Evolutionary conservation across 2,888 invertebrate genomes (phyloP), one percentile per base, ranked within the genome.

Genomic region (Spialia ferax): DNA sequence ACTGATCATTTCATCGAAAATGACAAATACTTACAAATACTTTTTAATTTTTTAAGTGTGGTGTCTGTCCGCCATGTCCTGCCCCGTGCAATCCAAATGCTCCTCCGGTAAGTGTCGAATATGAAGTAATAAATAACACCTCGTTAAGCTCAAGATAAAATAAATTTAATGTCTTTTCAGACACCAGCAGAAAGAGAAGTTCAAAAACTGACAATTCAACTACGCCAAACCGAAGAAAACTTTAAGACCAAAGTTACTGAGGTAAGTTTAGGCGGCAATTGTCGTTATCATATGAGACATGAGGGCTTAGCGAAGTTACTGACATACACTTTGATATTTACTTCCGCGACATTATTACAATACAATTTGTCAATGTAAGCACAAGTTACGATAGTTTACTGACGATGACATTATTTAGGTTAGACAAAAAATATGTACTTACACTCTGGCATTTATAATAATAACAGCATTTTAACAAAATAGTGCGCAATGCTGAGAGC

Each of bases 171-270:
- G 3, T 35, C 6, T 42, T 68, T 69, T 5, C 74, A 93, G 89
- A 91, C 90, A 8, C 92, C 92, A 0, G 89, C 91, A 0, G 95
- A 95, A 73, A 94, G 87, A 73, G 95, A 96, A 84, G 88, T 95
- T 3, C 88, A 93, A 26, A 95, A 95, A 79, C 80, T 96, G 10
- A 89, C 94, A 20, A 94, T 96, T 70, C 95, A 96, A 77, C 95
- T 96, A 68, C 89, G 89, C 10, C 93, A 95, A 69, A 94, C 96
- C 0, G 96, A 96, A 81, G 96, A 96, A 74, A 95, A 95, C 77
- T 96, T 95, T 79, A 96, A 95, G 75, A 94, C 92, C 0, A 96
- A 96, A 91, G 87, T 96, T 11, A 94, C 95, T 7, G 96, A 96
- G 92, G 96, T 96, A 65, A 92, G 94, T 63, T 18, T n/a, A n/a